Conservation (phyloP, 2,888 invertebrate species). For the Zygothrica quintamaculata region DNA sequence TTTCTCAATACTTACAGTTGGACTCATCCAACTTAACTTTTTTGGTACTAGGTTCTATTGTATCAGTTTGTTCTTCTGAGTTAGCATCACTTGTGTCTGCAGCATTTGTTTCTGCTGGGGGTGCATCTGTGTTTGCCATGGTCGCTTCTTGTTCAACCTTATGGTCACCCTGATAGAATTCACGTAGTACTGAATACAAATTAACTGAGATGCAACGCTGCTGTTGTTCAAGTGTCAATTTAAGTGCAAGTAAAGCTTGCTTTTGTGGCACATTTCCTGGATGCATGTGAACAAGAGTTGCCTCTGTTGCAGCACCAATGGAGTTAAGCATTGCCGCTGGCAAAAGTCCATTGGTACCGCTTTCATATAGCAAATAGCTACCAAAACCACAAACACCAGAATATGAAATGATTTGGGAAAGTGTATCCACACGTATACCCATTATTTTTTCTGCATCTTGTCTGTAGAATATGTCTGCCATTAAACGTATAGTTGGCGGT, state of each 20-base stretch:
- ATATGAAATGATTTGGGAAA: slow-evolving; percentile 94
- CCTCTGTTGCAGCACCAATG: slow-evolving; percentile 88
- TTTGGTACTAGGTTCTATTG: slow-evolving; percentile 61
- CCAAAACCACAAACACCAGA: slow-evolving; percentile 92
- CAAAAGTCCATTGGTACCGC: slow-evolving; percentile 93
- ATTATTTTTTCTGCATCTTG: slow-evolving; percentile 91
- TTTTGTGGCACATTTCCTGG: slow-evolving; percentile 92
- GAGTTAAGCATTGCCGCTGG: slow-evolving; percentile 93
- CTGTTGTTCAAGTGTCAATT: slow-evolving; percentile 89
- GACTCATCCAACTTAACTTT: slow-evolving; percentile 63
- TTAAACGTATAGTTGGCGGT: slow-evolving; percentile 91
- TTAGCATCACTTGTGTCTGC: slow-evolving; percentile 17
- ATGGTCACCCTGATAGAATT: slow-evolving; percentile 88
- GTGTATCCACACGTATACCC: slow-evolving; percentile 92
- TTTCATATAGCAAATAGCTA: slow-evolving; percentile 93
- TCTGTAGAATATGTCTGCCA: slow-evolving; percentile 93
- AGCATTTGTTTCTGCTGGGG: slow-evolving; percentile 1
- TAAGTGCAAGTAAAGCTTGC: slow-evolving; percentile 91
- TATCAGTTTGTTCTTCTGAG: slow-evolving; percentile 44
- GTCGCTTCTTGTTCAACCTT: slow-evolving; percentile 1
- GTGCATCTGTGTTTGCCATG: background rate
- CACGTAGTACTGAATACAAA: slow-evolving; percentile 90
- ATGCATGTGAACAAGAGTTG: slow-evolving; percentile 90
- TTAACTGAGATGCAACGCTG: slow-evolving; percentile 90
- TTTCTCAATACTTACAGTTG: slow-evolving; percentile 22